These are phyloP conservation scores for Syngnathus typhle DNA, from an alignment of 2,113 vertebrate species.

Conservation along the genomic window DNA sequence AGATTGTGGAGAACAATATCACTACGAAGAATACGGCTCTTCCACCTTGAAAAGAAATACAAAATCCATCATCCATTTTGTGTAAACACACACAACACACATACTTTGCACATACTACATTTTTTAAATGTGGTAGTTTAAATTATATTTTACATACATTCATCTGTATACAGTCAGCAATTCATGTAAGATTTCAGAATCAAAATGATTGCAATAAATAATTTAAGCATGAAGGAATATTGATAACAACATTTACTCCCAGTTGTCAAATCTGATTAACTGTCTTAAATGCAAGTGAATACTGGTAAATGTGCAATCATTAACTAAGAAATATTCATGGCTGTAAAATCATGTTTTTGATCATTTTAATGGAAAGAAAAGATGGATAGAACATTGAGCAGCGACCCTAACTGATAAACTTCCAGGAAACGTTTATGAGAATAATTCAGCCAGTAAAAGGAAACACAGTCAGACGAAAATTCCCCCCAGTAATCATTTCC, in stretches of 20 bases:
- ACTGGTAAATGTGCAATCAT: background rate
- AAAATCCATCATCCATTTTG: background rate
- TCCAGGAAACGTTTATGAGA: background rate
- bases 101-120: background rate
- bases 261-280: background rate
- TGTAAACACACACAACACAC: background rate
- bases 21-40: conserved; percentile 2
- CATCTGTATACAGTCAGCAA: no score
- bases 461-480: background rate
- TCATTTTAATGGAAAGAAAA: background rate
- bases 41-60: conserved; percentile 21
- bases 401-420: background rate
- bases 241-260: background rate
- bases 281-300: background rate
- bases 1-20: conserved; percentile 2
- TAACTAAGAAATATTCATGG: no score
- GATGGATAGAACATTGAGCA: background rate
- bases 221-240: background rate
- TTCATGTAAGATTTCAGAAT: background rate
- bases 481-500: background rate
- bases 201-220: background rate
- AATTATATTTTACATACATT: background rate
- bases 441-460: background rate
- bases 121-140: background rate
- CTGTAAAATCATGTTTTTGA: no score